Evolutionary conservation across 2,797 vertebrate species (phyloP), one percentile per base, ranked within the genome.

Genomic region (Sebastes goodei): DNA sequence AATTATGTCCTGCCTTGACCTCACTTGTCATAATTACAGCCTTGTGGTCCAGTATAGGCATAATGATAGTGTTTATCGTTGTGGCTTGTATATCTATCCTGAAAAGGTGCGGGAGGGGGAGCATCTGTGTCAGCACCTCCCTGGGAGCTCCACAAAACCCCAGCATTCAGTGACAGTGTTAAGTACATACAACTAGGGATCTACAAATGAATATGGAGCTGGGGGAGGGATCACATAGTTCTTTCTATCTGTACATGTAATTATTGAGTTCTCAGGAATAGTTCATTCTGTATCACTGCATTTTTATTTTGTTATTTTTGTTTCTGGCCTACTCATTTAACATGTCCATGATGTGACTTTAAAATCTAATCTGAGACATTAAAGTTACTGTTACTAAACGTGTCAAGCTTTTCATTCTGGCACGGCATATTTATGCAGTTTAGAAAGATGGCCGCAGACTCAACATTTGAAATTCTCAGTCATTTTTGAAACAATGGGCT

Each of bases 1-100:
- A 91, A 96, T 96, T 94, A 91, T 81, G 86, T 71, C 74, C 83
- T 12, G 86, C 83, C 82, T 86, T 86, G 83, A 89, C 92, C 86
- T 88, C 74, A 61, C 86, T 87, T 71, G 82, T 93, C 81, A 86
- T 94, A 94, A 95, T 94, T 92, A 92, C 69, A 93, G 89, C 79
- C 80, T 86, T 89, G 75, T 81, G 56, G 66, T 84, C 38, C 76
- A 83, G 88, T 89, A 86, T 68, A 71, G 56, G 56, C 74, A n/a
- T 94, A 93, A 96, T 95, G 83, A 95, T 85, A 88, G 93, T 94
- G 87, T 93, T 95, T 94, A 91, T 88, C 72, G 2, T 76, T 85
- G 89, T 84, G 90, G 89, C 86, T 87, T 90, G 83, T 79, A 71
- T 86, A 85, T 88, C 82, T 87, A 78, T 90, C 82, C 83, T 85